These are phyloP conservation scores for Masnerella sp. DNA, from an alignment of 2,888 invertebrate genomes.

Conservation along the genomic window DNA sequence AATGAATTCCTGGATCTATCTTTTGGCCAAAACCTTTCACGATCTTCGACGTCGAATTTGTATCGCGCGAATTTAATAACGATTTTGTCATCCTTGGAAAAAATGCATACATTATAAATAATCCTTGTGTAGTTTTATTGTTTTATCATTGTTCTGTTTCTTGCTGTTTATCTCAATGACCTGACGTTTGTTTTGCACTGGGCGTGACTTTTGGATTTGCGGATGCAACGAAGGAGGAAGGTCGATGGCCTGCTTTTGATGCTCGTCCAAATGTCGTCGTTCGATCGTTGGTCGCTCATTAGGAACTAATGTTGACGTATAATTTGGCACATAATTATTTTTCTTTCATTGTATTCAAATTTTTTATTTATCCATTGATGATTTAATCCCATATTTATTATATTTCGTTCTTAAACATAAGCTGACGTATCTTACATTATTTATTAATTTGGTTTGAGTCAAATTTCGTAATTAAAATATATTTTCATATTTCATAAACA, in stretches of 20 bases:
- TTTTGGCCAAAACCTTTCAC: slow-evolving; percentile 40
- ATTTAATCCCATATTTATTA: too few species aligned
- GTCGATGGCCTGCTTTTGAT: slow-evolving; percentile 31
- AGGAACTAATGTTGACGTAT: slow-evolving; percentile 5
- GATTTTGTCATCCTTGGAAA: slow-evolving; percentile 57
- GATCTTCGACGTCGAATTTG: slow-evolving; percentile 45
- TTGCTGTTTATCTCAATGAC: slow-evolving; percentile 5
- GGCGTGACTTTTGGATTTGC: slow-evolving; percentile 22
- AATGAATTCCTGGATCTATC: slow-evolving; percentile 66
- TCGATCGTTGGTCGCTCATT: slow-evolving; percentile 18
- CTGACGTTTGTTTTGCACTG: slow-evolving; percentile 10
- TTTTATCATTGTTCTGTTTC: slow-evolving; percentile 44
- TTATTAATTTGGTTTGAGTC: too few species aligned
- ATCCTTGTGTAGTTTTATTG: slow-evolving; percentile 55
- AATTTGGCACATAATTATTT: too few species aligned
- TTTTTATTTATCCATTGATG: too few species aligned
- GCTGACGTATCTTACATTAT: too few species aligned
- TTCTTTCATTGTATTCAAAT: too few species aligned
- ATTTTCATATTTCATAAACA: too few species aligned
- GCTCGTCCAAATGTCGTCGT: slow-evolving; percentile 15
- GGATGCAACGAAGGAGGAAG: slow-evolving; percentile 18
- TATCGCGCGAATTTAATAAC: slow-evolving; percentile 38
- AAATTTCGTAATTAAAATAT: too few species aligned
- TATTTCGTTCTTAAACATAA: too few species aligned
- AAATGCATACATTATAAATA: slow-evolving; percentile 58